Conservation (phyloP, 2,797 vertebrate species). For the Rhinoraja longicauda region DNA sequence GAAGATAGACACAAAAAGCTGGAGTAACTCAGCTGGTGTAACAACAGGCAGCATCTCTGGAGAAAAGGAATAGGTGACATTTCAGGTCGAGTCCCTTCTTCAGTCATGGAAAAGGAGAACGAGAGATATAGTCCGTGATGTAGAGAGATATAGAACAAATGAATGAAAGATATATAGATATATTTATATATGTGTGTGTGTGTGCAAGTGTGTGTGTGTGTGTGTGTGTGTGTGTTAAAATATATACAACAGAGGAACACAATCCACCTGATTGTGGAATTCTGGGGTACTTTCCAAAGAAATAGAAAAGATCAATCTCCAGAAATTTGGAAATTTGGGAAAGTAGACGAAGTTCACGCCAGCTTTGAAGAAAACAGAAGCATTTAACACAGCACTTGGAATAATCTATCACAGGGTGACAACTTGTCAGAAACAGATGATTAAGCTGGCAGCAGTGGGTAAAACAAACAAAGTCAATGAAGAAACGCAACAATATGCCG, state of each 20-base stretch:
- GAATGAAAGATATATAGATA: too few relatives aligned
- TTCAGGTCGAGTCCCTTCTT: too few relatives aligned
- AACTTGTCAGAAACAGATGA: neutral
- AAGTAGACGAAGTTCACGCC: conserved; percentile 13
- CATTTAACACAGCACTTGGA: neutral
- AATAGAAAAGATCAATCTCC: neutral
- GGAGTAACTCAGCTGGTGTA: too few relatives aligned
- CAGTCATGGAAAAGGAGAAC: too few relatives aligned
- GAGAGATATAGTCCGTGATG: too few relatives aligned
- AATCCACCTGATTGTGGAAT: neutral
- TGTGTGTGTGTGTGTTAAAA: too few relatives aligned
- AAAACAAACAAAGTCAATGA: neutral
- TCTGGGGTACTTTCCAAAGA: neutral
- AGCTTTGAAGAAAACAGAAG: conserved; percentile 26
- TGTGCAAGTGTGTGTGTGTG: too few relatives aligned
- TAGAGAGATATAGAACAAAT: too few relatives aligned
- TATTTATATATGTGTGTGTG: too few relatives aligned
- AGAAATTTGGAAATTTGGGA: conserved; percentile 16
- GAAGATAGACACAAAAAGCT: too few relatives aligned
- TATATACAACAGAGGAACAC: neutral
- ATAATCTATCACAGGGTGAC: conserved; percentile 11
- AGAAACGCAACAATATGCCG: neutral
- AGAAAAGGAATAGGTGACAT: too few relatives aligned
- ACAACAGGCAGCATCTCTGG: too few relatives aligned
- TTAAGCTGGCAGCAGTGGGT: neutral